These are phyloP conservation scores for Adineta ricciae DNA, from an alignment of 2,888 invertebrate genomes.

Conservation along the genomic window DNA sequence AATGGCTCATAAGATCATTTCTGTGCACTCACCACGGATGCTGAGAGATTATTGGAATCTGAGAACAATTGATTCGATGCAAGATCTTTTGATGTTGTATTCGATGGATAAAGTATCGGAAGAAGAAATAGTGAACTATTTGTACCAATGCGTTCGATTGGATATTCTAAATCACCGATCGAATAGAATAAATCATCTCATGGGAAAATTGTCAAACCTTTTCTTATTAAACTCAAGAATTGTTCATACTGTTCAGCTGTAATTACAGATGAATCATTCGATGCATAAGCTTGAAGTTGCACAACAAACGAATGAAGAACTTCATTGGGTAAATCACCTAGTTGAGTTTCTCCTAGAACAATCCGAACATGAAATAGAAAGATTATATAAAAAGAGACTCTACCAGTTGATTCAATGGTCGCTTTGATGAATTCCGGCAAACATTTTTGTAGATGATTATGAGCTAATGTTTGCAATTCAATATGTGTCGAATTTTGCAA, in stretches of 20 bases:
- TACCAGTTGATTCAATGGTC: not conserved
- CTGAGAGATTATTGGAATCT: not conserved
- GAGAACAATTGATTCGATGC: not conserved
- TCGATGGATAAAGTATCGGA: conserved; percentile 14
- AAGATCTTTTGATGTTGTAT: not conserved
- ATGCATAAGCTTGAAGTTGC: conserved; percentile 41
- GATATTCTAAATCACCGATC: not conserved
- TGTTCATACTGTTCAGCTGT: conserved; percentile 14
- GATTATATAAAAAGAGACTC: too few relatives aligned
- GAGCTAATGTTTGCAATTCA: conserved; percentile 65
- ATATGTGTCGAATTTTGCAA: conserved; percentile 68
- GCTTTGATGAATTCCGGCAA: conserved; percentile 69
- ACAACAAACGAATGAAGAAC: conserved; percentile 70
- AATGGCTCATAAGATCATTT: not conserved
- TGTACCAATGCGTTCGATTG: not conserved
- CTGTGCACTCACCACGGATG: not conserved
- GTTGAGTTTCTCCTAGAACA: conserved; percentile 53
- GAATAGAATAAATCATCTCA: not conserved
- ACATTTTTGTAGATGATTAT: conserved; percentile 68
- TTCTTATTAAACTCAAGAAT: not conserved
- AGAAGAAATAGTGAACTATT: not conserved
- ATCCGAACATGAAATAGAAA: too few relatives aligned
- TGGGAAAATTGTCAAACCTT: not conserved
- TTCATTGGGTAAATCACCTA: conserved; percentile 81
- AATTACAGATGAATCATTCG: not conserved